A percentile compares a stretch with the other conserved stretches of the same genome.
These are phyloP conservation scores for Riparia riparia DNA, from an alignment of 2,113 vertebrate genomes.

Conservation along the genomic window DNA sequence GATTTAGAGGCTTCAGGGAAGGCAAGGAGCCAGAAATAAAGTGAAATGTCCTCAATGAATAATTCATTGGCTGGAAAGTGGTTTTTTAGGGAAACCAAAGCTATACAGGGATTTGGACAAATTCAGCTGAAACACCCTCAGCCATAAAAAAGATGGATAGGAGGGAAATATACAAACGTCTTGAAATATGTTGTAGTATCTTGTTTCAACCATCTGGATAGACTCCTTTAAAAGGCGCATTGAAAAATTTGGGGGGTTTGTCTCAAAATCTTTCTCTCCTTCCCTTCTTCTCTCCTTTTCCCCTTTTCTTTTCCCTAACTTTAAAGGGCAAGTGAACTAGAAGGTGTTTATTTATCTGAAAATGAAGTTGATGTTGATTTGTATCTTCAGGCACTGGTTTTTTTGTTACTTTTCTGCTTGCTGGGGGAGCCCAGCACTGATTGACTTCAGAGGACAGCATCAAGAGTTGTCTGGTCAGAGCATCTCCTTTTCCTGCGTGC, in stretches of 20 bases:
- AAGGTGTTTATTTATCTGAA: background rate
- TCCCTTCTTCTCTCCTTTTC: no score
- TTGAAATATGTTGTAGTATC: conserved; percentile 16
- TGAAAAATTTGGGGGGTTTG: background rate
- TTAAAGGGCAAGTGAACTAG: background rate
- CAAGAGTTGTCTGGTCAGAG: background rate
- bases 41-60: conserved; percentile 50
- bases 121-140: conserved; percentile 12
- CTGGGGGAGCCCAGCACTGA: background rate
- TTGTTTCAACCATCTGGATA: background rate
- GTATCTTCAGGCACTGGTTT: background rate
- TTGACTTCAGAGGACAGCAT: background rate
- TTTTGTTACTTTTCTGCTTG: background rate
- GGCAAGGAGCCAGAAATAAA: conserved; percentile 1
- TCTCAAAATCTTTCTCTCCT: background rate
- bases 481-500: background rate
- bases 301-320: background rate
- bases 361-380: background rate
- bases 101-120: conserved; percentile 29
- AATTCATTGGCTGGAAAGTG: conserved; percentile 50
- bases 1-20: conserved; percentile 18
- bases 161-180: background rate
- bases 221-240: background rate
- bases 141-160: conserved; percentile 53
- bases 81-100: conserved; percentile 32